Evolutionary conservation across 2,797 vertebrate genomes (phyloP).

Genomic region (Aldrovandia affinis): DNA sequence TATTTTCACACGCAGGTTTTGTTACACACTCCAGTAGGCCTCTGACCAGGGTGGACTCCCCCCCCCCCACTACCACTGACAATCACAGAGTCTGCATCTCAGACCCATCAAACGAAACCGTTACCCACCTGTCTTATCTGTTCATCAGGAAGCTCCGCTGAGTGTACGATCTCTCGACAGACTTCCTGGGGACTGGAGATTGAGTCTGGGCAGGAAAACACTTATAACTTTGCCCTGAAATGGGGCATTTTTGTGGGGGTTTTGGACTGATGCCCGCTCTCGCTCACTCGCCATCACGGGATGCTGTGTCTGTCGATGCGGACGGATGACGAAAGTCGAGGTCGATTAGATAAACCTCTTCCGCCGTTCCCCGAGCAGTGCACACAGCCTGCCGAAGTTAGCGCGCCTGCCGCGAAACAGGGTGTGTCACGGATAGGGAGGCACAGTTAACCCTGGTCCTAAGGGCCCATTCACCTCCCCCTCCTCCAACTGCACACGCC

Average conservation of each 20-base stretch:
- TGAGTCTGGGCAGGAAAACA: neutral
- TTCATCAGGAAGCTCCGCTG: neutral
- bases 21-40: constrained; percentile 2
- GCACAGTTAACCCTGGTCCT: no score
- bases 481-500: neutral
- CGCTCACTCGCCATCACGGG: neutral
- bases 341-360: no score
- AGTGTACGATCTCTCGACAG: neutral
- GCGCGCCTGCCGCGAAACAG: no score
- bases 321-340: no score
- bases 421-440: no score
- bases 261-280: neutral
- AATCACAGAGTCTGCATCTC: neutral
- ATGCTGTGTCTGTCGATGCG: no score
- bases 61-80: neutral
- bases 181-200: neutral
- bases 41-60: neutral
- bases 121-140: neutral
- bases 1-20: neutral
- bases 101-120: neutral
- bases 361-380: no score
- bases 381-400: no score
- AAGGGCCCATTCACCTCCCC: no score
- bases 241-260: neutral
- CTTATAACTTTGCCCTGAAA: neutral